Conservation (phyloP, 2,888 invertebrate genomes). For the Ceramica pisi region DNA sequence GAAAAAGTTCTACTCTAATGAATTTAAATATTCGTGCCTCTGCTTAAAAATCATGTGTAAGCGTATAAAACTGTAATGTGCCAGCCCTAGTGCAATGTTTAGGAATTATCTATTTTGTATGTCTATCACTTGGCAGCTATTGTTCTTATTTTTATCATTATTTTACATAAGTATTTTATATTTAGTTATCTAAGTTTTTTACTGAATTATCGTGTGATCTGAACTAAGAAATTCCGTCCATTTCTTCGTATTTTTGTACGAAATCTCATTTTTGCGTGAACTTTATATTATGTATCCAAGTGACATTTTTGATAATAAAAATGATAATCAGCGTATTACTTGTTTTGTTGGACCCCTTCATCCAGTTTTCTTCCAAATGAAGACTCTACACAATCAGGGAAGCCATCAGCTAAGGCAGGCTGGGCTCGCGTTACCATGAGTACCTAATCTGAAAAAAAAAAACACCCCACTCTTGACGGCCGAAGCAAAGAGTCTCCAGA, state of each 20-base stretch:
- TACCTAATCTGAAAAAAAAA: no score
- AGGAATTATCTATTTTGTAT: neutral
- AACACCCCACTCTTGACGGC: no score
- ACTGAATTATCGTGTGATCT: conserved; percentile 63
- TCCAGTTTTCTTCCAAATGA: no score
- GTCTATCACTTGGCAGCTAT: neutral
- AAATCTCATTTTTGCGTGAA: conserved; percentile 66
- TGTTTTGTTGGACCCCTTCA: conserved; percentile 18
- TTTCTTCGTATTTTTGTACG: conserved; percentile 72
- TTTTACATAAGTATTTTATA: conserved; percentile 4
- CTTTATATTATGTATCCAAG: conserved; percentile 37
- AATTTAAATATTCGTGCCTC: neutral
- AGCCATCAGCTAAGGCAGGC: no score
- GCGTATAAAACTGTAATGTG: neutral
- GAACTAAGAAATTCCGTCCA: conserved; percentile 78
- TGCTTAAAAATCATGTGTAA: neutral
- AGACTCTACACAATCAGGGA: no score
- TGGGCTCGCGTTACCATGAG: no score
- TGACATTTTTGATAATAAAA: conserved; percentile 60
- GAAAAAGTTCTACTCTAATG: conserved; percentile 3
- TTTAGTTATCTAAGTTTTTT: conserved; percentile 49
- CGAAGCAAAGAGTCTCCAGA: no score
- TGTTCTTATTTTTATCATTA: conserved; percentile 7
- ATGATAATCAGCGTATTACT: conserved; percentile 34
- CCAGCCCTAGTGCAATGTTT: neutral